Evolutionary conservation across 2,113 vertebrate genomes (phyloP).

Genomic region (Acanthochromis polyacanthus): DNA sequence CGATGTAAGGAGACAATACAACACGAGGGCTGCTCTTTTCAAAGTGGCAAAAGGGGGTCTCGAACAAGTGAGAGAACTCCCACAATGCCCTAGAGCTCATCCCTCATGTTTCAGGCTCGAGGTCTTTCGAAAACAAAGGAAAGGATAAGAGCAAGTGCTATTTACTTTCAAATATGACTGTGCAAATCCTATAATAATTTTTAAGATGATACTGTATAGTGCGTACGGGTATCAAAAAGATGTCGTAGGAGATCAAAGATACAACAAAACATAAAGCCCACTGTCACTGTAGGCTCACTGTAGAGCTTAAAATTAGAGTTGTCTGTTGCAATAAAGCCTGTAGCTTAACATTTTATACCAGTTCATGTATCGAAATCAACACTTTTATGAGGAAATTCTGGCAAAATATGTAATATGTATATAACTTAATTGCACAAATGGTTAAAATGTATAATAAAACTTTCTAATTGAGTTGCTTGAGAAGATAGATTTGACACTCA

Average conservation of each 20-base stretch:
- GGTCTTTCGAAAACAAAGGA: conserved; percentile 65
- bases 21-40: conserved; percentile 72
- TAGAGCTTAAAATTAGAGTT: not conserved
- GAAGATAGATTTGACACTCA: no score
- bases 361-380: not conserved
- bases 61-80: conserved; percentile 77
- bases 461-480: no score
- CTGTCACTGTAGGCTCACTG: no score
- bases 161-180: conserved; percentile 33
- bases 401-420: no score
- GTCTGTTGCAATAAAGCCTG: not conserved
- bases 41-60: conserved; percentile 76
- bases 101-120: conserved; percentile 68
- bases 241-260: conserved; percentile 12
- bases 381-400: not conserved
- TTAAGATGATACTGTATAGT: not conserved
- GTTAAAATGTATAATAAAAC: no score
- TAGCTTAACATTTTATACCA: not conserved
- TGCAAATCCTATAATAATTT: conserved; percentile 61
- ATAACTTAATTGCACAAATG: no score
- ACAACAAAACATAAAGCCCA: not conserved
- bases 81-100: conserved; percentile 73
- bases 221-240: conserved; percentile 5
- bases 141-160: conserved; percentile 42
- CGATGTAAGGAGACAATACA: conserved; percentile 85